Base-by-base conservation (phyloP, 2,888 invertebrate genomes). In the Parnassius mnemosyne region DNA sequence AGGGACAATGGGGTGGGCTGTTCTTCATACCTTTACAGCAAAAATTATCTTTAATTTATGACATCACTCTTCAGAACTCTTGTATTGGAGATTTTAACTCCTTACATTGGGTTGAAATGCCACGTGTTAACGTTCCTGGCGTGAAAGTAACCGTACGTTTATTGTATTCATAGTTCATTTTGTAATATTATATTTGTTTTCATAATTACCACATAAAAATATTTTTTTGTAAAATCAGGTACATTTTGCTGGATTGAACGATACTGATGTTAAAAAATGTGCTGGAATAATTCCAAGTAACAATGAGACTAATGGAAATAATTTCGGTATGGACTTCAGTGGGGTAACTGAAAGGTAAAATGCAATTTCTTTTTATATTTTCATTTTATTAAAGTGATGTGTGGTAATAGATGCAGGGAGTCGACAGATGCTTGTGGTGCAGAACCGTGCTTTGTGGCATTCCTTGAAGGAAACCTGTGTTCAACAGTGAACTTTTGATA, bases 251-350 rank as follows among this genome's bases (percentile, higher is more conserved):
- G 71, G 72, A 10, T 13, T 71, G 13, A 79, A 77, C 51, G 60
- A 64, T 1, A 51, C 59, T 11, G 85, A 87, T 41, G 70, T 71
- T 3, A 73, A 75, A 25, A 74, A 68, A 68, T 79, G 80, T n/a
- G 67, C 66, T 10, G 83, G 78, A 41, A 67, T 66, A 20, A 65
- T 72, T 54, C 60, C 71, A 44, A 65, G 3, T 25, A 42, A 58
- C 7, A 51, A 52, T 7, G 12, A 49, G 9, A 12, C 5, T n/a
- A 52, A 47, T 55, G 63, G 55, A 64, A 70, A 16, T 64, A 55
- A 64, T 3, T 84, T 71, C 61, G 85, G 86, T 46, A 83, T 85
- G 81, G 87, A 87, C 63, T 87, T 83, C 62, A 87, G 87, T 72
- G 87, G 87, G 12, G 64, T 72, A 1, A 83, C 80, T 51, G 66